Evolutionary conservation across 1,140 invertebrate species (phyloP).

Genomic region (Drosophila littoralis): DNA sequence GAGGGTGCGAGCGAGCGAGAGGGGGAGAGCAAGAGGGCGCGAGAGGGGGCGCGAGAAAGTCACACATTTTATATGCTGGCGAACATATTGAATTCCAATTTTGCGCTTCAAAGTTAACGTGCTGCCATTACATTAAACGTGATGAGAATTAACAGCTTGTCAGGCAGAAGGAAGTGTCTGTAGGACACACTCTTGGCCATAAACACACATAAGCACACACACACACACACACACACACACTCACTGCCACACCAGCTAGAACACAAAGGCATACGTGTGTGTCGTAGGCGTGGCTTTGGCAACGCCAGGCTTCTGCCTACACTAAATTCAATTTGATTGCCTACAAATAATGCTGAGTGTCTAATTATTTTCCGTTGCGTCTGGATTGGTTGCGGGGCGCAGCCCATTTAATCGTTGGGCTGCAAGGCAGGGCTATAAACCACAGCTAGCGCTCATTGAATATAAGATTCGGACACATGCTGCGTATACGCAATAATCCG

Average conservation of each 20-base stretch:
- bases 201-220: not conserved
- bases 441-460: slow-evolving; percentile 43
- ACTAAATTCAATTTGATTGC: slow-evolving; percentile 82
- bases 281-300: slow-evolving; percentile 51
- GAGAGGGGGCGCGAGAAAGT: slow-evolving; percentile 19
- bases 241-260: not conserved
- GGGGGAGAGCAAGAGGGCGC: not conserved
- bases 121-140: slow-evolving; percentile 80
- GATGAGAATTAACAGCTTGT: slow-evolving; percentile 77
- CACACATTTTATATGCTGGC: slow-evolving; percentile 64
- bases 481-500: slow-evolving; percentile 67
- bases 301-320: slow-evolving; percentile 61
- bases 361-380: slow-evolving; percentile 74
- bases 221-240: slow-evolving; percentile 4
- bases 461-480: slow-evolving; percentile 45
- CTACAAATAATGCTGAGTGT: slow-evolving; percentile 79
- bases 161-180: slow-evolving; percentile 35
- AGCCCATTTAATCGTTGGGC: not conserved
- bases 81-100: slow-evolving; percentile 82
- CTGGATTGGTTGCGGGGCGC: not conserved
- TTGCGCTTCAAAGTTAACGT: slow-evolving; percentile 78
- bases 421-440: slow-evolving; percentile 24
- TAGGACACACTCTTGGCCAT: slow-evolving; percentile 12
- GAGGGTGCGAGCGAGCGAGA: not conserved
- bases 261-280: slow-evolving; percentile 25